Base-by-base conservation (phyloP, 2,113 vertebrate species). In the Pelusios castaneus region DNA sequence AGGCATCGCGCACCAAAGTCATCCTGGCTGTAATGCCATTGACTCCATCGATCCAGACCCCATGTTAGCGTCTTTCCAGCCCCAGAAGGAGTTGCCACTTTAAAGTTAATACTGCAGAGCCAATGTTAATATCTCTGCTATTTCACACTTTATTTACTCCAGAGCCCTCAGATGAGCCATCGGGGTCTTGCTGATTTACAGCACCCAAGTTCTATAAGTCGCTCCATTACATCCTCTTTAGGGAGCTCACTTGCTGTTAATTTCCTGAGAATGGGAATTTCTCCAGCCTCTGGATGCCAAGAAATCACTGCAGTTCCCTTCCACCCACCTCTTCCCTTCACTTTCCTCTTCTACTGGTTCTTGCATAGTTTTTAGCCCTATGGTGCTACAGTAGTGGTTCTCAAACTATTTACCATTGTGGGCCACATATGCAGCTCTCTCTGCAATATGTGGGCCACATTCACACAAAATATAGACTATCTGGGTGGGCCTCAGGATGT, bases 1-100 rank as follows among this genome's bases (percentile, higher is more conserved):
- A 12, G 38, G 47, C 55, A 52, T 19, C 1, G 0, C 0, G 0
- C 2, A 8, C 55, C 49, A 80, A 29, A 91, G 49, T 16, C 12
- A 2, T 41, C 41, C 88, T 58, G 21, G 75, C 8, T n/a, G 19
- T 3, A 38, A 7, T 63, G 43, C 12, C 70, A 22, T 19, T 73
- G 41, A 41, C 41, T 43, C 41, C 8, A 12, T 41, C 10, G 43
- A 45, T 25, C 41, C 2, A 11, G 2, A 0, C 78, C 56, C 84
- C 31, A 41, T 55, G 73, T 21, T 19, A 6, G 34, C 0, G 47
- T 13, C 22, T 22, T 27, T 10, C 63, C 82, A 63, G 34, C 1
- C 38, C 43, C 63, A 38, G 63, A n/a, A 70, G 22, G 34, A 38
- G n/a, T 76, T 45, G 25, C 41, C 24, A 43, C 73, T 76, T 76